Conservation (phyloP, 2,113 vertebrate genomes). For the Prionailurus viverrinus region DNA sequence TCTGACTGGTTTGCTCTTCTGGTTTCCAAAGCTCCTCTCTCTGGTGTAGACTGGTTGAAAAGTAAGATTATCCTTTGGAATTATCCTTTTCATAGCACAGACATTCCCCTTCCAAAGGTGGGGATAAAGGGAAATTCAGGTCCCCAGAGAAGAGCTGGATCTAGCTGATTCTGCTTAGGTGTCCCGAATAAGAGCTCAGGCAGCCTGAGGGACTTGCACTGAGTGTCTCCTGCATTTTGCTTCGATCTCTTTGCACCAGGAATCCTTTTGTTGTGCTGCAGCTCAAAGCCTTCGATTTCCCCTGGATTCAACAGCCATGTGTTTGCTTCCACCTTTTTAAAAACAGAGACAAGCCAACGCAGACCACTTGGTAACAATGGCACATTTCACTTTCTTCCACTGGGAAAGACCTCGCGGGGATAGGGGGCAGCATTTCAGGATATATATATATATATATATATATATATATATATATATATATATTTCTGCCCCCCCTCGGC, state of each 20-base stretch:
- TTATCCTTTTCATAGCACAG: not conserved
- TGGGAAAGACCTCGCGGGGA: not conserved
- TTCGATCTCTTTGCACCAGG: slow-evolving; percentile 74
- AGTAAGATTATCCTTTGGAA: not conserved
- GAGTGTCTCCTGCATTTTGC: slow-evolving; percentile 63
- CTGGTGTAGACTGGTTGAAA: not conserved
- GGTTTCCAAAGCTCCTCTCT: not conserved
- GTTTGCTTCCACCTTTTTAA: slow-evolving; percentile 38
- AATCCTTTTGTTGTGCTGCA: slow-evolving; percentile 57
- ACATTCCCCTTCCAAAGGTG: not conserved
- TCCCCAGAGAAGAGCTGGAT: not conserved
- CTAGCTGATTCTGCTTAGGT: not conserved
- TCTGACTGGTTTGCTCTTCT: not conserved
- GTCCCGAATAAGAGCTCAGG: slow-evolving; percentile 25
- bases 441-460: no score
- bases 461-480: no score
- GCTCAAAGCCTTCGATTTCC: slow-evolving; percentile 23
- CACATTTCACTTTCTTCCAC: not conserved
- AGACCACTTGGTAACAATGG: not conserved
- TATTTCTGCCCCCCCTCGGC: not conserved
- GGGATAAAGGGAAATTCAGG: not conserved
- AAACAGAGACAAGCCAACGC: not conserved
- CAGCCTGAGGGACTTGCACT: not conserved
- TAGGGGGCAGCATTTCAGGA: not conserved
- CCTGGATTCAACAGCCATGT: not conserved